Conservation (phyloP, 2,113 vertebrate genomes). For the Peromyscus leucopus region DNA sequence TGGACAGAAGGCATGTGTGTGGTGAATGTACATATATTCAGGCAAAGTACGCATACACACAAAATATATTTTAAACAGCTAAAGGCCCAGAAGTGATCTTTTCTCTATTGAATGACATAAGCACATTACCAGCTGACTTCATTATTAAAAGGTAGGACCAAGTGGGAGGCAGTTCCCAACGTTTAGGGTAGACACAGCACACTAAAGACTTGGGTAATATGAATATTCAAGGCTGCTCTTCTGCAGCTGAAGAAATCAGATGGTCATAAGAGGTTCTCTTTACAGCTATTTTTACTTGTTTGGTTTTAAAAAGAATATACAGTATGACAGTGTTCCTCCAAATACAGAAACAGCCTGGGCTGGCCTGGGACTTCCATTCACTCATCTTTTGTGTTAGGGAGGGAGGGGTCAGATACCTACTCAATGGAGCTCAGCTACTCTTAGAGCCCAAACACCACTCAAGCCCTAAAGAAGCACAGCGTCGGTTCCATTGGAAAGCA, state of each 20-base stretch:
- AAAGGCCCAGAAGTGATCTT: neutral
- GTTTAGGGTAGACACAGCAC: neutral
- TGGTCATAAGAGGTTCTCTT: neutral
- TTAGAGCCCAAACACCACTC: neutral
- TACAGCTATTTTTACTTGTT: neutral
- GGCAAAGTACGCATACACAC: neutral
- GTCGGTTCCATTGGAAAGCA: neutral
- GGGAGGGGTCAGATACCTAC: neutral
- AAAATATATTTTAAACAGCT: neutral
- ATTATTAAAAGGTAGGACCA: neutral
- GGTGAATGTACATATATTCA: neutral
- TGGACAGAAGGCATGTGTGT: neutral
- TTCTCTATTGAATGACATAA: neutral
- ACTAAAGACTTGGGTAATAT: neutral
- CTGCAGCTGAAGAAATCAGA: constrained; percentile 20
- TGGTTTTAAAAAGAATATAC: neutral
- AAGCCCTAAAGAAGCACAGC: neutral
- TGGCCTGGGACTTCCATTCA: neutral
- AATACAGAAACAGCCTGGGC: neutral
- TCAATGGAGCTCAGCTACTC: neutral
- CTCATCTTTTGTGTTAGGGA: neutral
- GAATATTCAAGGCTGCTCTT: neutral
- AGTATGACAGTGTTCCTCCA: neutral
- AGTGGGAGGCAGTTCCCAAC: no score
- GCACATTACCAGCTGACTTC: neutral